Base-by-base conservation (phyloP, 2,797 vertebrate species). In the Crypturellus tataupa region DNA sequence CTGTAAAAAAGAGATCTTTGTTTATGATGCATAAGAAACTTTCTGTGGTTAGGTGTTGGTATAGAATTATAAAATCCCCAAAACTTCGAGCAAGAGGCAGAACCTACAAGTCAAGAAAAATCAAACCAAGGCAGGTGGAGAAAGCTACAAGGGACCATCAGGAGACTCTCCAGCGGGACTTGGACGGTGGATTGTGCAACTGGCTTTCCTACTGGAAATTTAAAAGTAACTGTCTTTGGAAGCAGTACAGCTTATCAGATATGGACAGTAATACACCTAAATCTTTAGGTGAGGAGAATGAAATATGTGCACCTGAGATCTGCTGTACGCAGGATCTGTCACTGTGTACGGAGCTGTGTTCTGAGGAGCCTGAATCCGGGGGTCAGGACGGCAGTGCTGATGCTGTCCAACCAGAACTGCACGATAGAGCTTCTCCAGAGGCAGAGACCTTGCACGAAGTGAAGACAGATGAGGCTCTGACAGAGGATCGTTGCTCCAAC, bases 1-100 rank as follows among this genome's bases (percentile, higher is more conserved):
- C 93, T 97, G 97, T 97, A 93, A 97, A 97, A 96, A 98, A 97
- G 96, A 97, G 93, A 93, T 97, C 97, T 97, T 95, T 97, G 96
- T 97, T 98, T 98, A 98, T 97, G 98, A 98, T 98, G 97, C 97
- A 98, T 97, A 98, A 98, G 90, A 98, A 98, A 97, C 97, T 98
- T 95, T 98, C 97, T 97, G 92, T 97, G 98, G 94, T 98, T 96
- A 98, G 97, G 96, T 97, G 98, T 97, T 81, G 95, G 77, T 96
- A 96, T 95, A 97, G 98, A 97, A 96, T 98, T 89, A 90, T 98
- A 87, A 98, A 98, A 97, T 98, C 94, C 82, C 96, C 94, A 2
- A 96, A 97, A 95, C 96, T 98, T 95, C 96, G 87, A 97, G 95
- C 95, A 85, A 98, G 96, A 97, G 96, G 96, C 94, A 98, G 97